Evolutionary conservation across 2,797 vertebrate genomes (phyloP), one percentile per base, ranked within the genome.

Genomic region (Hemibagrus guttatus): DNA sequence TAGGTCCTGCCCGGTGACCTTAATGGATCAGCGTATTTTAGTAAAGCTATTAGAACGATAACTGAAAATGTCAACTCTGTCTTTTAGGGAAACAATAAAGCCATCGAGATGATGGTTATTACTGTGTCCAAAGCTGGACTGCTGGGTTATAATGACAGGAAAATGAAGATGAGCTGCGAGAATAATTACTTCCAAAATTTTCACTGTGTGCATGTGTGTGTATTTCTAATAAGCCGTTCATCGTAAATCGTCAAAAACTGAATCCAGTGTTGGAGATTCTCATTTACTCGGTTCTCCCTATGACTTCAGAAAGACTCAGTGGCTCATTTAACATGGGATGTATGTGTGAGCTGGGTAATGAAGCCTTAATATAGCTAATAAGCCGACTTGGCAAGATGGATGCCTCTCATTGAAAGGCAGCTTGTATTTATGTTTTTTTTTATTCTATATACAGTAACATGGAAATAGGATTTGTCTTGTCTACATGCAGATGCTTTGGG

Each of bases 51-150:
- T 28, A 49, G 31, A 59, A 59, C 8, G 1, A 39, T 71, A 35
- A 79, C 46, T 74, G 58, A 80, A 84, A 72, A 72, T 84, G 61
- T 87, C 81, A 83, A n/a, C 17, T 58, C 42, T 63, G 16, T 23
- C 59, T 42, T 49, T 83, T 83, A 58, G 59, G 59, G 61, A 83
- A 87, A 66, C 68, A 66, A 68, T 76, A 76, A 80, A 35, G 64
- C 52, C 63, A 61, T 79, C n/a, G 39, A 69, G 39, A 80, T 58
- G 46, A 63, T 23, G 19, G 28, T 66, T 81, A 81, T 84, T 84
- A 80, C 61, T n/a, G 16, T 0, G 6, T 19, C 56, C 6, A 28
- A 21, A 12, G 56, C 19, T 61, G 52, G 76, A 46, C 26, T 54
- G 31, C 0, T 58, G n/a, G n/a, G 13, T 49, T 59, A 66, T 80